These are phyloP conservation scores for Prolemur simus DNA, from an alignment of 2,113 vertebrate genomes.

Conservation along the genomic window DNA sequence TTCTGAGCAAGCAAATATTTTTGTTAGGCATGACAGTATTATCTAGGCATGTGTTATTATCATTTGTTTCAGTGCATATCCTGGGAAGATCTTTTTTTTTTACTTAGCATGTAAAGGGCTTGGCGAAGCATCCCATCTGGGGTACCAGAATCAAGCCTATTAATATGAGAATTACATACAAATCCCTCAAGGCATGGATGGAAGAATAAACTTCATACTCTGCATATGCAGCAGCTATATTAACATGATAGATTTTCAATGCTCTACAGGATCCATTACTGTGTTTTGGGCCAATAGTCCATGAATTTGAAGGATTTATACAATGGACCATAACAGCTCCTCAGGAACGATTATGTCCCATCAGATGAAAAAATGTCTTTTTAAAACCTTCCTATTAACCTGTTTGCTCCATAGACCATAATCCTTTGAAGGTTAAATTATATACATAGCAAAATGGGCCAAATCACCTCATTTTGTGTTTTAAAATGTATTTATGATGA, in stretches of 20 bases:
- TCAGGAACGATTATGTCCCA: conserved; percentile 72
- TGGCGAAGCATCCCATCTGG: conserved; percentile 8
- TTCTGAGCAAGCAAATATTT: conserved; percentile 79
- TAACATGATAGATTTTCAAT: conserved; percentile 76
- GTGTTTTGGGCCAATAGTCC: conserved; percentile 76
- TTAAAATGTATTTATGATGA: conserved; percentile 72
- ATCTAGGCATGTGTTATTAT: conserved; percentile 57
- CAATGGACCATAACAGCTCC: conserved; percentile 80
- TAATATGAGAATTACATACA: conserved; percentile 65
- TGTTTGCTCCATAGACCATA: conserved; percentile 77
- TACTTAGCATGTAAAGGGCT: conserved; percentile 2
- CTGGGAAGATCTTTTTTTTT: conserved; percentile 19
- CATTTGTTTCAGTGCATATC: conserved; percentile 50
- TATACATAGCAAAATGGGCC: conserved; percentile 74
- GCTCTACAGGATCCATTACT: conserved; percentile 72
- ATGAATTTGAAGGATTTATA: conserved; percentile 82
- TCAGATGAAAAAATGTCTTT: conserved; percentile 81
- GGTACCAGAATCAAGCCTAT: conserved; percentile 16
- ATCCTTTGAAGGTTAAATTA: conserved; percentile 79
- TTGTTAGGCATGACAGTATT: conserved; percentile 67
- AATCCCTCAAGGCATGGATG: conserved; percentile 41
- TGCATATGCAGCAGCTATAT: conserved; percentile 67
- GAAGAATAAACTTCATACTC: conserved; percentile 67
- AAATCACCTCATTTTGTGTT: conserved; percentile 75
- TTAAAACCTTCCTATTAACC: conserved; percentile 80